Conservation (phyloP, 2,797 vertebrate genomes). For the Sciurus carolinensis region DNA sequence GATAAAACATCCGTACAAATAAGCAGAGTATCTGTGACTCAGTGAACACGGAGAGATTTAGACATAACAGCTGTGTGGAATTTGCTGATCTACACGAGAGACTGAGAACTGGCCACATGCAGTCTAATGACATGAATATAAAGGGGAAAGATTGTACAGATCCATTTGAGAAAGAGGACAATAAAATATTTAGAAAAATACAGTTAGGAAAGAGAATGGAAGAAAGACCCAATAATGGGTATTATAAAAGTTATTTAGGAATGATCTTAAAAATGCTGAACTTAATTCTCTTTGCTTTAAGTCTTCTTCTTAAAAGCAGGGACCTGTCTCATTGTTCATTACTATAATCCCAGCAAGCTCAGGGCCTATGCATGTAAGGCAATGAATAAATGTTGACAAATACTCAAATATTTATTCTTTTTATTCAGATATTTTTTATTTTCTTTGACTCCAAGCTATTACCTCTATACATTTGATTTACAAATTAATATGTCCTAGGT, state of each 20-base stretch:
- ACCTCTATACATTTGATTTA: background rate
- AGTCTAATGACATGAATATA: background rate
- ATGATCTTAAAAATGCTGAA: background rate
- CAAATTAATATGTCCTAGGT: background rate
- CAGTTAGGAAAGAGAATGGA: background rate
- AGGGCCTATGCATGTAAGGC: background rate
- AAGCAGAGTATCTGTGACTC: background rate
- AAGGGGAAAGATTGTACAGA: background rate
- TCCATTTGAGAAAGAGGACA: background rate
- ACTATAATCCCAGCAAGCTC: background rate
- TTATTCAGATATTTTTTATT: conserved; percentile 7
- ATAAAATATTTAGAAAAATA: background rate
- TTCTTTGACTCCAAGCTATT: background rate
- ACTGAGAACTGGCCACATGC: background rate
- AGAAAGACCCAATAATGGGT: background rate
- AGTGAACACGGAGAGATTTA: background rate
- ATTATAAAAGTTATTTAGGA: background rate
- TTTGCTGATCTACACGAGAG: background rate
- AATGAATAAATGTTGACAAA: background rate
- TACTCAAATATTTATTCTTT: background rate
- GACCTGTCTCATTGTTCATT: background rate
- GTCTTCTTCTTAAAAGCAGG: background rate
- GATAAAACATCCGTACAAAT: background rate
- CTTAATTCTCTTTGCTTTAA: background rate
- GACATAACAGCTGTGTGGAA: background rate